Evolutionary conservation across 2,113 vertebrate genomes (phyloP).

Genomic region (Bettongia penicillata): DNA sequence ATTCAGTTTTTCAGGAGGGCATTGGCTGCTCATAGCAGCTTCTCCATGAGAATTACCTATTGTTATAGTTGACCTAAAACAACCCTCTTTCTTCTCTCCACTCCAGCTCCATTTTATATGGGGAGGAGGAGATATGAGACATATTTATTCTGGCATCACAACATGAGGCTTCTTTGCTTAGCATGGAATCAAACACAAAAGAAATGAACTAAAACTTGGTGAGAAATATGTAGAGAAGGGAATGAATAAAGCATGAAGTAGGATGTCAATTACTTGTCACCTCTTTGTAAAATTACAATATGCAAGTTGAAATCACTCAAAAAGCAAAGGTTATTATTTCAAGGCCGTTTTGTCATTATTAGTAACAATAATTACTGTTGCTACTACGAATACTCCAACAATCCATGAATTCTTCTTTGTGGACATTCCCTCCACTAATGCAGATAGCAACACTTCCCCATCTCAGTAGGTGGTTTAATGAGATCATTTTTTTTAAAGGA

Average conservation of each 20-base stretch:
- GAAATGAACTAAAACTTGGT: neutral
- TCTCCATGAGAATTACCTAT: constrained; percentile 30
- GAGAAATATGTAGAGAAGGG: constrained; percentile 53
- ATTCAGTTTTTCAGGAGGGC: neutral
- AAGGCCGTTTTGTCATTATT: neutral
- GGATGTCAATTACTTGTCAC: constrained; percentile 55
- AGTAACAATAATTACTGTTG: neutral
- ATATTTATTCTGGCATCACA: constrained; percentile 51
- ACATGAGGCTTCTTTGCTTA: constrained; percentile 51
- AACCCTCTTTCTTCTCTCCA: neutral
- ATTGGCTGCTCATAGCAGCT: neutral
- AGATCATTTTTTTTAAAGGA: too few relatives aligned
- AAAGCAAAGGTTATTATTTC: neutral
- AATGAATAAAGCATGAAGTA: constrained; percentile 58
- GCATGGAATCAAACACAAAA: constrained; percentile 64
- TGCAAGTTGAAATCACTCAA: constrained; percentile 7
- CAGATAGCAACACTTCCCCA: too few relatives aligned
- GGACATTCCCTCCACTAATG: too few relatives aligned
- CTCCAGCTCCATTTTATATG: neutral
- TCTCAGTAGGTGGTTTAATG: too few relatives aligned
- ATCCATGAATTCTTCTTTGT: too few relatives aligned
- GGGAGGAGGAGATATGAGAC: neutral
- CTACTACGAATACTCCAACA: too few relatives aligned
- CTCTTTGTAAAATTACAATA: constrained; percentile 24
- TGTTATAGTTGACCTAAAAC: constrained; percentile 40